Evolutionary conservation across 1,140 invertebrate genomes (phyloP).

Genomic region (Formica exsecta): DNA sequence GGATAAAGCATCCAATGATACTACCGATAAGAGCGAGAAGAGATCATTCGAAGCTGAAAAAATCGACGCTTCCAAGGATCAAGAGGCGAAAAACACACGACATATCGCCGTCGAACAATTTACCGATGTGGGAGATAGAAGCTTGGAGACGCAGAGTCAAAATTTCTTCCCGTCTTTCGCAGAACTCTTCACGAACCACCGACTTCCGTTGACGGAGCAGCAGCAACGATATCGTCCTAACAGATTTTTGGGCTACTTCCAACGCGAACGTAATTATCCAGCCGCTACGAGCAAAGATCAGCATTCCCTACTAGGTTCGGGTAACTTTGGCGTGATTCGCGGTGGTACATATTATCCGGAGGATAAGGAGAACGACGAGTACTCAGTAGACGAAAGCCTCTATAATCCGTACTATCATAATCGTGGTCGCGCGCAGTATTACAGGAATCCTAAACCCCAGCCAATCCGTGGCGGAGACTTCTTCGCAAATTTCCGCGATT

Average conservation of each 20-base stretch:
- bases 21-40: not conserved
- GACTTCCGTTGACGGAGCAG: constrained; percentile 80
- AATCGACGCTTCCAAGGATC: constrained; percentile 46
- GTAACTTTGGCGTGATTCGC: constrained; percentile 95
- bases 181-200: constrained; percentile 84
- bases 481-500: constrained; percentile 95
- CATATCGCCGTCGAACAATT: not conserved
- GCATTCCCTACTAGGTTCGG: constrained; percentile 91
- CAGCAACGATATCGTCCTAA: constrained; percentile 83
- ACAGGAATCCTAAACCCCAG: constrained; percentile 86
- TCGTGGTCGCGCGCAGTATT: constrained; percentile 88
- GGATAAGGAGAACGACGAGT: constrained; percentile 87
- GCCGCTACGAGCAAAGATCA: constrained; percentile 78
- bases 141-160: constrained; percentile 83
- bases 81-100: constrained; percentile 68
- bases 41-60: constrained; percentile 12
- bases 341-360: constrained; percentile 94
- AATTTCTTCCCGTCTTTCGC: constrained; percentile 87
- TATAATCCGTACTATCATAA: constrained; percentile 90
- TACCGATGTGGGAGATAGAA: constrained; percentile 78
- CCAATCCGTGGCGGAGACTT: constrained; percentile 83
- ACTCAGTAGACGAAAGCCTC: constrained; percentile 83
- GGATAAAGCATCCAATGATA: not conserved
- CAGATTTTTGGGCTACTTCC: constrained; percentile 84
- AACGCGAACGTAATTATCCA: constrained; percentile 81